These are phyloP conservation scores for Henricia sp. DNA, from an alignment of 53 echinoderm and acorn worm genomes.

Conservation along the genomic window DNA sequence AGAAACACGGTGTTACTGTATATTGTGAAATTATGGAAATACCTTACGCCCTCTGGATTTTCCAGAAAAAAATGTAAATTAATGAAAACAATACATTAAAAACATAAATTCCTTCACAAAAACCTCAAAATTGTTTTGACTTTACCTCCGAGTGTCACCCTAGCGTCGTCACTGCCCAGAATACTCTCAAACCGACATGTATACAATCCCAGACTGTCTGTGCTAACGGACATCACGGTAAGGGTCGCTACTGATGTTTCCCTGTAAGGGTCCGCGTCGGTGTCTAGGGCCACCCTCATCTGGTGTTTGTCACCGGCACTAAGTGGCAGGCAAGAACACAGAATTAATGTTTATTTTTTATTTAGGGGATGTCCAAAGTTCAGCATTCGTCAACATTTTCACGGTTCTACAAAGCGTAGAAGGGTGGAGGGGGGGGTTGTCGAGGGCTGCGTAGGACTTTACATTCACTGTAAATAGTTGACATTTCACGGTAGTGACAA, in stretches of 20 bases:
- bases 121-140: neutral
- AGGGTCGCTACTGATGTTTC: constrained; percentile 53
- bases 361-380: too few relatives aligned
- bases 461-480: too few relatives aligned
- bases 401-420: too few relatives aligned
- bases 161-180: constrained; percentile 11
- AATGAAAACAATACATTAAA: neutral
- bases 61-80: neutral
- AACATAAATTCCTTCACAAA: too few relatives aligned
- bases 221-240: constrained; percentile 15
- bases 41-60: neutral
- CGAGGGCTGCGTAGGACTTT: too few relatives aligned
- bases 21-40: neutral
- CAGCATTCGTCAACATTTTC: too few relatives aligned
- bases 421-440: too few relatives aligned
- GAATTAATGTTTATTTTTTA: neutral
- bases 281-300: constrained; percentile 18
- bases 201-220: constrained; percentile 22
- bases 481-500: too few relatives aligned
- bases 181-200: constrained; percentile 51
- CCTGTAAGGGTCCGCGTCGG: constrained; percentile 39
- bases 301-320: constrained; percentile 23
- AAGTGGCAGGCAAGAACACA: neutral
- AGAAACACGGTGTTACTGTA: neutral
- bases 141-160: constrained; percentile 32